Conservation (phyloP, 2,888 invertebrate species). For the Orthonevra nobilis region DNA sequence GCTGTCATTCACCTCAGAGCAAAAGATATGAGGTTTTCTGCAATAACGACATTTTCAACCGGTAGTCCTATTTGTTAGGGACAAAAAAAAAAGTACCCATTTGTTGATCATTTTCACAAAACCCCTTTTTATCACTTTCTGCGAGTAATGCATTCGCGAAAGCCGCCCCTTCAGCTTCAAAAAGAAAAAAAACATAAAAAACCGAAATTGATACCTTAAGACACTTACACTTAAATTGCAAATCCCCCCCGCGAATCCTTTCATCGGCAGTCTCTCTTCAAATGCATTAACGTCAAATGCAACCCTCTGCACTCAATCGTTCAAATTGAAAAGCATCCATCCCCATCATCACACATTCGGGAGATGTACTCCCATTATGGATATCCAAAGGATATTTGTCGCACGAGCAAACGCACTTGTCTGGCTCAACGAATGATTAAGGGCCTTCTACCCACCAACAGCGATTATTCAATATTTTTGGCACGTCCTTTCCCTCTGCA, state of each 20-base stretch:
- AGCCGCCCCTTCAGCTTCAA: not conserved
- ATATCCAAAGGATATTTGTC: slow-evolving; percentile 63
- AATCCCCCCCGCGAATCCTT: not conserved
- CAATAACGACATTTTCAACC: no score
- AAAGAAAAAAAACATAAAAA: no score
- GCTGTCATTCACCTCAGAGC: no score
- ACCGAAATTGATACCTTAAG: slow-evolving; percentile 10
- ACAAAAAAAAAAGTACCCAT: no score
- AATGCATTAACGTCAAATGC: slow-evolving; percentile 59
- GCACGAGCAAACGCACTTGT: slow-evolving; percentile 67
- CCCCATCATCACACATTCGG: slow-evolving; percentile 18
- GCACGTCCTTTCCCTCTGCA: slow-evolving; percentile 55
- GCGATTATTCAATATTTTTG: slow-evolving; percentile 55
- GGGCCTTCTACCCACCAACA: slow-evolving; percentile 1
- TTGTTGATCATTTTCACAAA: no score
- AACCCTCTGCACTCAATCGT: not conserved
- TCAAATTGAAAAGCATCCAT: slow-evolving; percentile 49
- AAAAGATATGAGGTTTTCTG: no score
- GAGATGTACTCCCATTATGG: slow-evolving; percentile 38
- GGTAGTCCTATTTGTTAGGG: no score
- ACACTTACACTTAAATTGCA: slow-evolving; percentile 4
- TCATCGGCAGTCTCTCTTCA: slow-evolving; percentile 37
- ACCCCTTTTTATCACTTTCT: no score
- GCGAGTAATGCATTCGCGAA: no score
- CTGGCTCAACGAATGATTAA: slow-evolving; percentile 61